Conservation (phyloP, 2,888 invertebrate genomes). For the Saturnia japonica region DNA sequence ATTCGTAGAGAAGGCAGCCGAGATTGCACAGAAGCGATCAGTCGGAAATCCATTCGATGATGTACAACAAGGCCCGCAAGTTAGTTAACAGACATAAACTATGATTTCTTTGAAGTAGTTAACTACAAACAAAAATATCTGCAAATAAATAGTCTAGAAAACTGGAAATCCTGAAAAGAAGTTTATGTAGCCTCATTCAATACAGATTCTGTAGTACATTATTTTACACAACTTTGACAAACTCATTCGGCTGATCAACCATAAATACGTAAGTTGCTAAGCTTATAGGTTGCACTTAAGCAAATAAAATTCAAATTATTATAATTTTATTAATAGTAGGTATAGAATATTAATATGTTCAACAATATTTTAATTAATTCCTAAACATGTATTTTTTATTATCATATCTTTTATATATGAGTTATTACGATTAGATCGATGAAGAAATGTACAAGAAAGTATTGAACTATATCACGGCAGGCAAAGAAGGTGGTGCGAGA, state of each 20-base stretch:
- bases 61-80: conserved; percentile 92
- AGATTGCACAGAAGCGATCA: conserved; percentile 85
- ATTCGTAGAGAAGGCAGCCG: conserved; percentile 89
- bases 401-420: neutral
- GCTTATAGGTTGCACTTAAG: neutral
- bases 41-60: conserved; percentile 92
- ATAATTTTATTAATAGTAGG: neutral
- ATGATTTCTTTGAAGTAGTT: neutral
- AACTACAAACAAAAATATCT: neutral
- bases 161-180: neutral
- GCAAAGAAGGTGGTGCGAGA: conserved; percentile 90
- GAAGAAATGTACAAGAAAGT: conserved; percentile 89
- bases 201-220: neutral
- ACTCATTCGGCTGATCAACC: neutral
- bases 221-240: neutral
- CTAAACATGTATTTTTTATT: neutral
- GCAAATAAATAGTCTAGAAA: neutral
- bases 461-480: conserved; percentile 87
- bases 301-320: neutral
- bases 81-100: conserved; percentile 43
- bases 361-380: neutral
- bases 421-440: conserved; percentile 82
- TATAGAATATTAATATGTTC: neutral
- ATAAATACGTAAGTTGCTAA: neutral
- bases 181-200: neutral